These are phyloP conservation scores for Chaetophractus vellerosus DNA, from an alignment of 2,797 vertebrate genomes.

Conservation along the genomic window DNA sequence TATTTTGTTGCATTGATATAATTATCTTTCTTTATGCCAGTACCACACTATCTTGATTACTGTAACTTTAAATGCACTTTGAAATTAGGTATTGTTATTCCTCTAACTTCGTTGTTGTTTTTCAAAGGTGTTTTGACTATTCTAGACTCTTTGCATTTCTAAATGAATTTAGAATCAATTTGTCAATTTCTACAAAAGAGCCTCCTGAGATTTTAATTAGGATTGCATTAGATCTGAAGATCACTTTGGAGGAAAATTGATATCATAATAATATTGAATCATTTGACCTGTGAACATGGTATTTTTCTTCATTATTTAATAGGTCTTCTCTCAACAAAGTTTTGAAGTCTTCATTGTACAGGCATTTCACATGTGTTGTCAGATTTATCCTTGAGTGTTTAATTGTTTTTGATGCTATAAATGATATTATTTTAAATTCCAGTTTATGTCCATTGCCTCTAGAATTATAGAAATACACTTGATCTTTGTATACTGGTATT, in stretches of 20 bases:
- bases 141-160: neutral
- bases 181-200: neutral
- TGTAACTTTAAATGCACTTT: neutral
- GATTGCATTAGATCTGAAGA: neutral
- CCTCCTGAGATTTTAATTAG: neutral
- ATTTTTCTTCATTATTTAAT: neutral
- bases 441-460: neutral
- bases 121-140: neutral
- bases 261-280: neutral
- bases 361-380: neutral
- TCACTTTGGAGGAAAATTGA: neutral
- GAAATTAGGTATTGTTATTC: neutral
- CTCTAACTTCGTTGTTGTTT: neutral
- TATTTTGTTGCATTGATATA: neutral
- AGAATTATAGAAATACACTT: neutral
- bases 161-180: slow-evolving; percentile 18
- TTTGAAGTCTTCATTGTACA: neutral
- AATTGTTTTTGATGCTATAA: slow-evolving; percentile 1
- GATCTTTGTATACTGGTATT: neutral
- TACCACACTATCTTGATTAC: neutral
- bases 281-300: neutral
- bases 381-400: neutral
- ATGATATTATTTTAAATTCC: neutral
- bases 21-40: neutral
- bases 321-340: neutral